A percentile compares a stretch with the other conserved stretches of the same genome.
phyloP scores from a whole-genome alignment of 2,888 invertebrate species.

The Hofmannophila pseudospretella region DNA sequence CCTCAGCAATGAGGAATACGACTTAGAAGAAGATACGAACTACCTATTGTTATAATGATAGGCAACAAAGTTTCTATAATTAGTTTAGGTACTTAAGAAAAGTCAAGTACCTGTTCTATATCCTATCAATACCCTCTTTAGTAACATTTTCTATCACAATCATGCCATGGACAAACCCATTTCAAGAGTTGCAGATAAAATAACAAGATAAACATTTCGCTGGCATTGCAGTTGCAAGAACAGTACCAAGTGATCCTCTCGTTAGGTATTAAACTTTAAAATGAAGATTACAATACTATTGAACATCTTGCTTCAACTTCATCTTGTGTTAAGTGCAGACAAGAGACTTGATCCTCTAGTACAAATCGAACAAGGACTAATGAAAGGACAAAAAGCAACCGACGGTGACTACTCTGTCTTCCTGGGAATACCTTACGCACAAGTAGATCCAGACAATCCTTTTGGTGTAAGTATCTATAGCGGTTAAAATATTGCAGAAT shows the following conservation, averaged over 20 bases:
- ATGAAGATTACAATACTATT: not conserved
- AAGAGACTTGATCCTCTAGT: conserved; percentile 61
- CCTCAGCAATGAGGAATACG: too few relatives aligned
- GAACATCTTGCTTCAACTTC: not conserved
- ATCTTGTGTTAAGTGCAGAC: conserved; percentile 20
- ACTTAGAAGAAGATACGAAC: too few relatives aligned
- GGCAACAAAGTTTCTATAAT: too few relatives aligned
- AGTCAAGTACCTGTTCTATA: too few relatives aligned
- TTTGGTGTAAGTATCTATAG: conserved; percentile 71
- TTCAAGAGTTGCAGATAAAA: not conserved
- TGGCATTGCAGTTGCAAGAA: not conserved
- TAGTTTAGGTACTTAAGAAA: too few relatives aligned
- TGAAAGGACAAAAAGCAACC: conserved; percentile 51
- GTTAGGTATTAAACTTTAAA: not conserved
- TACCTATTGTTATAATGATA: too few relatives aligned
- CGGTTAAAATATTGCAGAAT: not conserved
- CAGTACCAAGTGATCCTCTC: not conserved
- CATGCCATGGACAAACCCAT: not conserved
- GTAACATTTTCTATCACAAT: too few relatives aligned
- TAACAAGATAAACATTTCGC: not conserved
- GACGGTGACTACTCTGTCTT: conserved; percentile 61
- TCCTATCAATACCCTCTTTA: too few relatives aligned
- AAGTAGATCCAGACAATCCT: conserved; percentile 50
- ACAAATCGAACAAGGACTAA: conserved; percentile 53
- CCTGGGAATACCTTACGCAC: conserved; percentile 62